Conservation (phyloP, 1,140 invertebrate genomes). For the Cydia pomonella region DNA sequence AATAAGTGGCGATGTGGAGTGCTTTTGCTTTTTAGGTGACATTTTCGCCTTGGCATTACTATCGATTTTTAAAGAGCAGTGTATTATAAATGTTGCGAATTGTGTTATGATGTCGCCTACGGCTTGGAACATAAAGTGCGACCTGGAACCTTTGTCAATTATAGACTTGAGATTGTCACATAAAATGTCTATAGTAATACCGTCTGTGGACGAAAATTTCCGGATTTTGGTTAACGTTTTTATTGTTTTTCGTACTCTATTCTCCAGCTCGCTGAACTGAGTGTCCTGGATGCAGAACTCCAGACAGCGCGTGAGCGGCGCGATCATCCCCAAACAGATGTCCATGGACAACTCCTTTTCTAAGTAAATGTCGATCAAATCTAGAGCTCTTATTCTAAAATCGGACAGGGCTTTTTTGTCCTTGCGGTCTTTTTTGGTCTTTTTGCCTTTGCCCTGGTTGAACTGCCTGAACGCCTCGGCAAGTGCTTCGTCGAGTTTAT, state of each 20-base stretch:
- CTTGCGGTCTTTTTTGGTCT: slow-evolving; percentile 84
- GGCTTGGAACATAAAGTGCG: slow-evolving; percentile 84
- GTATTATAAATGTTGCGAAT: slow-evolving; percentile 84
- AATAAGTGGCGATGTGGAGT: slow-evolving; percentile 62
- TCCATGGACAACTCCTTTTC: slow-evolving; percentile 85
- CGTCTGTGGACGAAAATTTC: slow-evolving; percentile 82
- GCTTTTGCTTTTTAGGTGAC: slow-evolving; percentile 65
- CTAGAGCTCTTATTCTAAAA: slow-evolving; percentile 85
- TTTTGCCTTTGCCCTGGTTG: slow-evolving; percentile 81
- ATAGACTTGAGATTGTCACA: slow-evolving; percentile 81
- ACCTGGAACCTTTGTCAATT: slow-evolving; percentile 84
- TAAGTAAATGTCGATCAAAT: slow-evolving; percentile 86
- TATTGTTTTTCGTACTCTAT: slow-evolving; percentile 82
- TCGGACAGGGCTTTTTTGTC: slow-evolving; percentile 85
- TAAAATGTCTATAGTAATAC: slow-evolving; percentile 82
- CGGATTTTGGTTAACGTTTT: slow-evolving; percentile 83
- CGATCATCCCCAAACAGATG: slow-evolving; percentile 84
- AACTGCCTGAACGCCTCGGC: slow-evolving; percentile 86
- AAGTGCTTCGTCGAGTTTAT: slow-evolving; percentile 85
- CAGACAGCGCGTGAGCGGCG: slow-evolving; percentile 83
- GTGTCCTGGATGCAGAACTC: slow-evolving; percentile 86
- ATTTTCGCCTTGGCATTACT: slow-evolving; percentile 44
- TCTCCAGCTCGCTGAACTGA: slow-evolving; percentile 85
- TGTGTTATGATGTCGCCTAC: slow-evolving; percentile 85
- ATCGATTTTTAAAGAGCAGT: slow-evolving; percentile 80